Conservation (phyloP, 2,888 invertebrate genomes). For the Agrochola lota region DNA sequence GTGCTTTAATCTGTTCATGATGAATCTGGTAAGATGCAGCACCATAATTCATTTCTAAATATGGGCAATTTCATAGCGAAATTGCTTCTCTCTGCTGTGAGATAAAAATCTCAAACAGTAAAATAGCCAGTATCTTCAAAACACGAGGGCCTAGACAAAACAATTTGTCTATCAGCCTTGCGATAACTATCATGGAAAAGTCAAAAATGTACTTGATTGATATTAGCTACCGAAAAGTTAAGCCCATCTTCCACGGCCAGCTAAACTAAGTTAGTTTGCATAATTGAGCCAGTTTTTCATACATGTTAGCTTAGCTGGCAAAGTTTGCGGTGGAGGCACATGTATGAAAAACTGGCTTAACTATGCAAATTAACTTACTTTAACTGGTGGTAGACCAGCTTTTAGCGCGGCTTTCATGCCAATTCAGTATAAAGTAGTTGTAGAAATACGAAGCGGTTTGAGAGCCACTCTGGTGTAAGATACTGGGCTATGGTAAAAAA, state of each 20-base stretch:
- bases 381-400: too few relatives aligned
- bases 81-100: conserved; percentile 79
- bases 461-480: neutral
- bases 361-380: too few relatives aligned
- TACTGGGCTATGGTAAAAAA: conserved; percentile 82
- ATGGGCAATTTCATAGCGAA: conserved; percentile 65
- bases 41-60: conserved; percentile 62
- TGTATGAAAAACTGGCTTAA: too few relatives aligned
- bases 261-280: too few relatives aligned
- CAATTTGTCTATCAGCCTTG: neutral
- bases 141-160: neutral
- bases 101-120: conserved; percentile 85
- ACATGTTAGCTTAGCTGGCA: too few relatives aligned
- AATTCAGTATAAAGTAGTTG: neutral
- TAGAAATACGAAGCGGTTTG: neutral
- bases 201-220: neutral
- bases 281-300: too few relatives aligned
- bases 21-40: conserved; percentile 17
- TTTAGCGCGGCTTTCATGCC: too few relatives aligned
- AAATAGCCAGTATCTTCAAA: conserved; percentile 63
- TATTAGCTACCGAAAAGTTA: neutral
- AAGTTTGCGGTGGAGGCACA: too few relatives aligned
- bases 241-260: too few relatives aligned
- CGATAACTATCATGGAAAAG: neutral
- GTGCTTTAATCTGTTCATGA: conserved; percentile 7